Evolutionary conservation across 2,888 invertebrate species (phyloP), one percentile per base, ranked within the genome.

Genomic region (Galeruca laticollis): DNA sequence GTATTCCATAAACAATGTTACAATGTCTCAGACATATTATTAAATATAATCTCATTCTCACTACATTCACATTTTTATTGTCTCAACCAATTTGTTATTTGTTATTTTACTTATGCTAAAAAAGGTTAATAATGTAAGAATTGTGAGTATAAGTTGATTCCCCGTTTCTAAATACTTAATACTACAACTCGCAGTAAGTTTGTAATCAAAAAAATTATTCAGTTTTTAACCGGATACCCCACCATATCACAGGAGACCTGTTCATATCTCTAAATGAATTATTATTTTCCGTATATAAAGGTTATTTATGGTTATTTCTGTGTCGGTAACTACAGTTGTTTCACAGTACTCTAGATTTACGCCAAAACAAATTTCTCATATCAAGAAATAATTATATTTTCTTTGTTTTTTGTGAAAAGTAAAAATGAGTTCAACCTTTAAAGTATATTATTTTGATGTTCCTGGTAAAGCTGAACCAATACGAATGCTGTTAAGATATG

Each of bases 391-490:
- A 37, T 9, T 37, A 1, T 37, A 37, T 10, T 10, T 9, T 9
- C 9, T n/a, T n/a, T n/a, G n/a, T 11, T 37, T 10, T 37, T 1
- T 37, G 2, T 37, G 49, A 11, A 52, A 20, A 26, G 4, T n/a
- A 11, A 52, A 61, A 65, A 72, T 72, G 72, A 68, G 56, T 13
- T 67, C 64, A 13, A 18, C 31, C 13, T 70, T 62, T 51, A 73
- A 71, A 64, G n/a, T 73, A 10, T 26, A 37, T 37, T 71, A 73
- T 54, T 71, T 71, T 31, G 68, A 73, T 26, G 26, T 63, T 2
- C 49, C 66, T 13, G 73, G 68, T n/a, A 69, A 60, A 52, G 73
- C 52, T 26, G 74, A 74, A 59, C 69, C 69, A 2, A 72, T 72
- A 6, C 47, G 74, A n/a, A 56, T 67, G 56, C 59, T 74, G 4